Base-by-base conservation (phyloP, 2,888 invertebrate genomes). In the Harpalus rubripes region DNA sequence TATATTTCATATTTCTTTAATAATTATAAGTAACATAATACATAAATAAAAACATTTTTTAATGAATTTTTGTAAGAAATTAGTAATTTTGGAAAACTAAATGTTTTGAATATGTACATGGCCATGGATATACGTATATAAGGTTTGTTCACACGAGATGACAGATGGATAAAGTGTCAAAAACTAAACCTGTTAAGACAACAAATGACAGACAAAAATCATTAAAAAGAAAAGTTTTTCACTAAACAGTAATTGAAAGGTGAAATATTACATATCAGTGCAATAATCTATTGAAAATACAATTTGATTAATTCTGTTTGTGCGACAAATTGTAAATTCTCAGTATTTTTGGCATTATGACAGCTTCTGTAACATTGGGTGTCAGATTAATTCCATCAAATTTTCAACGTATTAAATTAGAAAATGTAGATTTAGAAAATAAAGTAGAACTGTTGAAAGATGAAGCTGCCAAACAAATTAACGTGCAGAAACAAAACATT, bases 381-480 rank as follows among this genome's bases (percentile, higher is more conserved):
- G 89, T 94, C 85, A 91, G 93, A 88, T 90, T 93, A 85, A 90
- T 91, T 86, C 91, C 92, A 74, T 92, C 92, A 86, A 90, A 92
- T 68, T 92, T 92, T 85, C 92, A 92, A 87, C 92, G 93, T 68
- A 89, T 94, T 83, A 93, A 93, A 88, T 88, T 95, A 63, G 94
- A 93, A 86, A 93, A 94, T 89, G 92, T 94, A 82, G 92, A 93
- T 85, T 90, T 95, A 22, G 93, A 95, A 74, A 92, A 92, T 44
- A 95, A 94, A 88, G 94, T 95, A 0, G 92, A 93, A 85, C 89
- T 90, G 74, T 90, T 95, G 1, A 94, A 93, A 91, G 90, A 89
- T 84, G 93, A 93, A 89, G 93, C 94, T 86, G 93, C 93, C 85
- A 92, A 92, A 87, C 93, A 92, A 89, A 90, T 92, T 56, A 93